A percentile compares a stretch with the other conserved stretches of the same genome.
Conservation (phyloP, 2,113 vertebrate genomes). For the Formicarius rufipectus region DNA sequence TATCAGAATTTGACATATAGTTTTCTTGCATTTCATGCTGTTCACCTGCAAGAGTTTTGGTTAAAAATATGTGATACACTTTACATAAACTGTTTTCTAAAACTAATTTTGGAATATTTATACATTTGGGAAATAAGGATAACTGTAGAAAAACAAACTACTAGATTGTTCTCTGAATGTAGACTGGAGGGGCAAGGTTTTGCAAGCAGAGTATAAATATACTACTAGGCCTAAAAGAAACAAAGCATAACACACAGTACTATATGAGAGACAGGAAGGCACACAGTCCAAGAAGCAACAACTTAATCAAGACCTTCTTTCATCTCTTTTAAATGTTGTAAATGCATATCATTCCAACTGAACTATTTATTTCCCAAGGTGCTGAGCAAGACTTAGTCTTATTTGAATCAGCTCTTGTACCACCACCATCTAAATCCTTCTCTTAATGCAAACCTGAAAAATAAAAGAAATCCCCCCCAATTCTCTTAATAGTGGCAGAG, state of each 20-base stretch:
- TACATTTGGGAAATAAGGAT: neutral
- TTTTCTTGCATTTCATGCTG: neutral
- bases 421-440: neutral
- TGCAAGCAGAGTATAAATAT: constrained; percentile 36
- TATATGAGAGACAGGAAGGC: constrained; percentile 14
- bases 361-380: constrained; percentile 48
- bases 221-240: constrained; percentile 39
- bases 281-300: constrained; percentile 5
- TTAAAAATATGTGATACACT: neutral
- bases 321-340: constrained; percentile 2
- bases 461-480: neutral
- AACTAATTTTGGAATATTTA: constrained; percentile 9
- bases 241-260: constrained; percentile 1
- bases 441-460: neutral
- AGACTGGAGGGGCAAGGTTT: neutral
- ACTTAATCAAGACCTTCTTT: constrained; percentile 31
- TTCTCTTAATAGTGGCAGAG: neutral
- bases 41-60: constrained; percentile 19
- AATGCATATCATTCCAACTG: constrained; percentile 21
- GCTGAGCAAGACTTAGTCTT: neutral
- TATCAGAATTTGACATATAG: neutral
- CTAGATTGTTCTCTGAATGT: neutral
- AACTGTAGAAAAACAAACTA: constrained; percentile 41
- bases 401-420: neutral
- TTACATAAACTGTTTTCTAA: constrained; percentile 13